Evolutionary conservation across 2,888 invertebrate genomes (phyloP).

Genomic region (Drosophila cracens): DNA sequence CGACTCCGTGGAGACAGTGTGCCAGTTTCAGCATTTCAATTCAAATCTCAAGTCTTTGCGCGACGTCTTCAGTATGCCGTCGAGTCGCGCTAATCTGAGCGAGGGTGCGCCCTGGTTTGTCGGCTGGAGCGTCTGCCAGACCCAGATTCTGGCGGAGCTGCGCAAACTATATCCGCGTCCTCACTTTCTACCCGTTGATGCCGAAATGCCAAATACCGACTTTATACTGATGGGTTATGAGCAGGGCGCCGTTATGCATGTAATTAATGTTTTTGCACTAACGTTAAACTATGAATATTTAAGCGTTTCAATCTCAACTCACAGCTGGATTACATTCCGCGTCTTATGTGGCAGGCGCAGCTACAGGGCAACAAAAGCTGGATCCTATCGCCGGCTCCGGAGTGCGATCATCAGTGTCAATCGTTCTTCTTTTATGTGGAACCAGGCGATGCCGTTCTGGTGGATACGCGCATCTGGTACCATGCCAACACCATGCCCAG

Average conservation of each 20-base stretch:
- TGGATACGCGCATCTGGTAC: constrained; percentile 97
- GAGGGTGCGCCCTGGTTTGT: constrained; percentile 94
- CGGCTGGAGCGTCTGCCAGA: constrained; percentile 96
- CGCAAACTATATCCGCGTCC: constrained; percentile 92
- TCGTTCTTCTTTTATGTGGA: constrained; percentile 91
- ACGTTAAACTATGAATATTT: neutral
- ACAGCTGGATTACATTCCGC: constrained; percentile 95
- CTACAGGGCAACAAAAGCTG: constrained; percentile 94
- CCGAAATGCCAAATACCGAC: constrained; percentile 94
- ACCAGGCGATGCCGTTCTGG: constrained; percentile 94
- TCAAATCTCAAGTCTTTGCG: constrained; percentile 91
- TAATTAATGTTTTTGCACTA: constrained; percentile 84
- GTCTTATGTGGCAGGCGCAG: constrained; percentile 97
- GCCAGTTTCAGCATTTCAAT: constrained; percentile 94
- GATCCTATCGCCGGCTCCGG: constrained; percentile 93
- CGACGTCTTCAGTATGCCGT: constrained; percentile 92
- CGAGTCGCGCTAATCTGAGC: constrained; percentile 86
- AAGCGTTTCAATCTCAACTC: constrained; percentile 1
- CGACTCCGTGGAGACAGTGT: constrained; percentile 92
- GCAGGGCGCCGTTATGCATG: constrained; percentile 95
- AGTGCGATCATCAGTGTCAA: constrained; percentile 92
- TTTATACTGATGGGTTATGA: constrained; percentile 97
- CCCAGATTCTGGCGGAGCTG: constrained; percentile 90
- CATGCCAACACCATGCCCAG: constrained; percentile 93
- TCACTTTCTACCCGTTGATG: constrained; percentile 93